Percentiles rank a stretch among this genome's conserved stretches.
These are phyloP conservation scores for Cancer borealis DNA, from an alignment of 2,888 invertebrate species.

Conservation along the genomic window DNA sequence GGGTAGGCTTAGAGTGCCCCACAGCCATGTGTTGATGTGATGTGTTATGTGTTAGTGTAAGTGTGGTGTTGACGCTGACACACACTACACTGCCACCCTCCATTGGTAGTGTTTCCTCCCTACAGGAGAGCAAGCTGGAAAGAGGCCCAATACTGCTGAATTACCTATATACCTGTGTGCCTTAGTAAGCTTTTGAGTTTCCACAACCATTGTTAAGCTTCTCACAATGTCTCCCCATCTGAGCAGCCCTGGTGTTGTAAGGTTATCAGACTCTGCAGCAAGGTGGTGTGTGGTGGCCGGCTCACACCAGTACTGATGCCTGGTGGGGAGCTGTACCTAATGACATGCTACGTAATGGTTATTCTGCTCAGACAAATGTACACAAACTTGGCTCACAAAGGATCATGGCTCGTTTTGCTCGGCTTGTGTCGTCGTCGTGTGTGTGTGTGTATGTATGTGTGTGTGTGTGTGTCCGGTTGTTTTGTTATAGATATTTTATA, in stretches of 20 bases:
- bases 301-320: not conserved
- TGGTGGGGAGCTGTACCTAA: not conserved
- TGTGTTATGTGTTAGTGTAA: not conserved
- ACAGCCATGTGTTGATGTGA: not conserved
- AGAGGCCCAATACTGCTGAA: constrained; percentile 58
- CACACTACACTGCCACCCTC: not conserved
- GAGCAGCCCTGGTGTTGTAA: not conserved
- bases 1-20: not conserved
- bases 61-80: not conserved
- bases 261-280: not conserved
- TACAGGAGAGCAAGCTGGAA: constrained; percentile 30
- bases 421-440: not conserved
- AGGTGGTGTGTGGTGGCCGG: not conserved
- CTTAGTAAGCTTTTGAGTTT: constrained; percentile 53
- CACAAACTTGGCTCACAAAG: constrained; percentile 32
- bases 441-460: not conserved
- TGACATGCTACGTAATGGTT: constrained; percentile 21
- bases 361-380: constrained; percentile 18
- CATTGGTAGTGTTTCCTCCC: constrained; percentile 41
- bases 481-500: constrained; percentile 19
- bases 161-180: constrained; percentile 53
- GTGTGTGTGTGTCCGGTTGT: not conserved
- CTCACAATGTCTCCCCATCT: not conserved
- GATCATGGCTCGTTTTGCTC: not conserved
- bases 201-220: constrained; percentile 7